These are phyloP conservation scores for Adelosebastes latens DNA, from an alignment of 2,797 vertebrate genomes.

Conservation along the genomic window DNA sequence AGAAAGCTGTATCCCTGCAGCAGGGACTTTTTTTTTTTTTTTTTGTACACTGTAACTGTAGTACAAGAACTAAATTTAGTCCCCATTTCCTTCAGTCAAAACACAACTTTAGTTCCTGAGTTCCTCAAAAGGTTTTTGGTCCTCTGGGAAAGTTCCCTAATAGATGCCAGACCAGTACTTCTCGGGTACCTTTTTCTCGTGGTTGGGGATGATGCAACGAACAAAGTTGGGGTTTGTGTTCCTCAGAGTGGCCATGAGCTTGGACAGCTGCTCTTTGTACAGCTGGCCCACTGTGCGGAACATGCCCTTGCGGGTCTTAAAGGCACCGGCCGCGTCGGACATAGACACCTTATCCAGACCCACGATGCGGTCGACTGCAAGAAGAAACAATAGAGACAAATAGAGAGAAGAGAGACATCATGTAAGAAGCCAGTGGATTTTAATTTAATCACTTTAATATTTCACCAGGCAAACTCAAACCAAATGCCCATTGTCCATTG, in stretches of 20 bases:
- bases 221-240: constrained; percentile 99
- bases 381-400: not conserved
- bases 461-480: constrained; percentile 56
- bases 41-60: not conserved
- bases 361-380: constrained; percentile 95
- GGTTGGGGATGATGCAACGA: constrained; percentile 98
- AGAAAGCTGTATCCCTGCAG: not conserved
- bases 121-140: no score
- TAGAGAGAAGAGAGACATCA: not conserved
- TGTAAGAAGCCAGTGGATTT: not conserved
- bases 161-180: not conserved
- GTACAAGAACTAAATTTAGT: not conserved
- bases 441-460: not conserved
- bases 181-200: constrained; percentile 93
- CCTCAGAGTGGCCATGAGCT: constrained; percentile 96
- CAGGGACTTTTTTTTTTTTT: not conserved
- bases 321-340: constrained; percentile 93
- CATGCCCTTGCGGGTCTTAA: constrained; percentile 98
- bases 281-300: constrained; percentile 98
- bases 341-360: constrained; percentile 98
- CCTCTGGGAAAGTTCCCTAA: not conserved
- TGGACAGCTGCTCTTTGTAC: constrained; percentile 97
- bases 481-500: constrained; percentile 30
- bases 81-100: not conserved
- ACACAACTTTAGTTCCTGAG: not conserved